Evolutionary conservation across 1,140 invertebrate genomes (phyloP).

Genomic region (Camponotus floridanus): DNA sequence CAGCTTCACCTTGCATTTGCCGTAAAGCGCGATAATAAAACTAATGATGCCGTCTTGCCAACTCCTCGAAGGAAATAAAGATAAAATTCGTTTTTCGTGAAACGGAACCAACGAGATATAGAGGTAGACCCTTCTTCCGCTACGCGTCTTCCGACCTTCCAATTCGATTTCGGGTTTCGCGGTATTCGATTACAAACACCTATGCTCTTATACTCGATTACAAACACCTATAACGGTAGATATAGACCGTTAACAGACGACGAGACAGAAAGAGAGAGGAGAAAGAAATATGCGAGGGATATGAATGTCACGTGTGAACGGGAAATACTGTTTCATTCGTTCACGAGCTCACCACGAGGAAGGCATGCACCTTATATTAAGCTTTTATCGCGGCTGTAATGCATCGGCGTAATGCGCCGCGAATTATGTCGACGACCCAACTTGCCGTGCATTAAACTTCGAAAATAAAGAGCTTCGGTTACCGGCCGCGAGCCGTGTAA

Average conservation of each 20-base stretch:
- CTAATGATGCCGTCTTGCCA: conserved; percentile 25
- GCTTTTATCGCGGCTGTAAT: conserved; percentile 54
- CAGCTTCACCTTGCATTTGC: conserved; percentile 13
- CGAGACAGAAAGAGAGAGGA: neutral
- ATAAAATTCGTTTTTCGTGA: conserved; percentile 35
- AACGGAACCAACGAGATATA: neutral
- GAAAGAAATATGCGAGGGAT: neutral
- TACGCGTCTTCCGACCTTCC: conserved; percentile 34
- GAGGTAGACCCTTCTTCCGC: conserved; percentile 1
- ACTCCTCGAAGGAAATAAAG: neutral
- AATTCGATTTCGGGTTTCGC: conserved; percentile 45
- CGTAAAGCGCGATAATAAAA: conserved; percentile 46
- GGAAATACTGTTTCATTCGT: neutral
- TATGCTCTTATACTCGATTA: conserved; percentile 36
- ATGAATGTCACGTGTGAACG: neutral
- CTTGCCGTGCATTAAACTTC: conserved; percentile 49
- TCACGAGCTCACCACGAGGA: neutral
- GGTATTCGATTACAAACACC: conserved; percentile 47
- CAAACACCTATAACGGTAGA: neutral
- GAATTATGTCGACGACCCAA: conserved; percentile 39
- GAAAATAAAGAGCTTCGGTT: conserved; percentile 30
- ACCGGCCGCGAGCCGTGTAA: conserved; percentile 6
- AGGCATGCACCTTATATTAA: conserved; percentile 27
- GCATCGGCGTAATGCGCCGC: conserved; percentile 31
- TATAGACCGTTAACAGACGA: neutral